Evolutionary conservation across 2,888 invertebrate species (phyloP).

Genomic region (Drosophila anomalata): DNA sequence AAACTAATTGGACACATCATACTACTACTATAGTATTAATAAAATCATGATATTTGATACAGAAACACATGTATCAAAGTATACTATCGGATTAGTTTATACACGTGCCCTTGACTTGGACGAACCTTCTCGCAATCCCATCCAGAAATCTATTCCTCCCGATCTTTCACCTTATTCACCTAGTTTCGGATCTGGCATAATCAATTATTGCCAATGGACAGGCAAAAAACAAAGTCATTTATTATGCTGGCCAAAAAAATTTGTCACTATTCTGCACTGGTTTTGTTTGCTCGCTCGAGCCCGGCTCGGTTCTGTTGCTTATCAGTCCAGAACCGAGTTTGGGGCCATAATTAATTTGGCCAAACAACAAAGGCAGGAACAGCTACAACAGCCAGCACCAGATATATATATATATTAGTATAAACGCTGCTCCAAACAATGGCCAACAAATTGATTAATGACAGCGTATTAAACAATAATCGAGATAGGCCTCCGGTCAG

Average conservation of each 20-base stretch:
- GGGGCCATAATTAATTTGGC: constrained; percentile 73
- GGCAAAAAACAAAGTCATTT: constrained; percentile 70
- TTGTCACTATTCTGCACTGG: constrained; percentile 69
- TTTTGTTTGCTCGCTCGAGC: constrained; percentile 27
- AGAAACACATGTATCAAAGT: not conserved
- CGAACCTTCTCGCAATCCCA: not conserved
- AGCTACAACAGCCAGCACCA: not conserved
- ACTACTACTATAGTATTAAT: not conserved
- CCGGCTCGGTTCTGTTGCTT: constrained; percentile 41
- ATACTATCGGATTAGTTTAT: not conserved
- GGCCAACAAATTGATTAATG: constrained; percentile 77
- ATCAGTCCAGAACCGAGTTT: constrained; percentile 55
- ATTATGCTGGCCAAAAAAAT: constrained; percentile 63
- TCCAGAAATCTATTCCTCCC: not conserved
- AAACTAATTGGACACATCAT: not conserved
- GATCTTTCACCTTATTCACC: constrained; percentile 25
- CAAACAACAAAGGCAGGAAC: constrained; percentile 50
- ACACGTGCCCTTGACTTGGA: not conserved
- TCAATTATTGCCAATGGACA: constrained; percentile 61
- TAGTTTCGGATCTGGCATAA: constrained; percentile 40
- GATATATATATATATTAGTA: constrained; percentile 8
- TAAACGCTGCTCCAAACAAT: constrained; percentile 65
- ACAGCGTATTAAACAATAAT: constrained; percentile 78
- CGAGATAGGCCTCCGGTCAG: constrained; percentile 68
- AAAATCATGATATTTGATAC: too few species aligned